Conservation (phyloP, 2,113 vertebrate genomes). For the Melanocharis versteri region DNA sequence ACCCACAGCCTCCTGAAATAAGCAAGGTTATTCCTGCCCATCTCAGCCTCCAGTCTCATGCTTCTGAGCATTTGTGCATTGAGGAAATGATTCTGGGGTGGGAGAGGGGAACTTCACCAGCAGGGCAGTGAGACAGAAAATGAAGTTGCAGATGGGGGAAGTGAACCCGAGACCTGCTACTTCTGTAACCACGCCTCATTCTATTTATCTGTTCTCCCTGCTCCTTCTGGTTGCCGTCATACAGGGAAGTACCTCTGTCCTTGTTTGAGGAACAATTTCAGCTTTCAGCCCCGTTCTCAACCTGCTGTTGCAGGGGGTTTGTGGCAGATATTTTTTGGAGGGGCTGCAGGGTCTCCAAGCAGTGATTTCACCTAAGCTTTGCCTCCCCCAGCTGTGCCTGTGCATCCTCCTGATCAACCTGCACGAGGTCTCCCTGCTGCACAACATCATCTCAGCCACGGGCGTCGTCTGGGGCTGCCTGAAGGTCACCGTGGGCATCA, state of each 20-base stretch:
- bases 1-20: background rate
- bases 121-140: background rate
- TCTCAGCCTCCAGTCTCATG: background rate
- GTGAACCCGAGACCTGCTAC: background rate
- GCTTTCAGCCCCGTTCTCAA: background rate
- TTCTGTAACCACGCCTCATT: background rate
- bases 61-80: background rate
- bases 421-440: constrained; percentile 32
- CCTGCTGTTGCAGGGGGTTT: background rate
- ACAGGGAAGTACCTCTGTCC: background rate
- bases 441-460: constrained; percentile 71
- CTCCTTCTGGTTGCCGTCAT: too few relatives aligned
- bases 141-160: background rate
- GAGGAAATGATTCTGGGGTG: background rate
- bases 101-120: background rate
- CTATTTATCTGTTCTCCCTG: background rate
- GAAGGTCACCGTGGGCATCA: constrained; percentile 72
- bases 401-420: constrained; percentile 75
- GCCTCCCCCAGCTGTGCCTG: constrained; percentile 75
- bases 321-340: background rate
- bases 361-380: background rate
- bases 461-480: constrained; percentile 77
- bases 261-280: background rate
- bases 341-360: background rate
- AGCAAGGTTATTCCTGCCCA: background rate